Percentiles rank a stretch among this genome's conserved stretches.
These are phyloP conservation scores for Electrona antarctica DNA, from an alignment of 2,113 vertebrate genomes.

Conservation along the genomic window DNA sequence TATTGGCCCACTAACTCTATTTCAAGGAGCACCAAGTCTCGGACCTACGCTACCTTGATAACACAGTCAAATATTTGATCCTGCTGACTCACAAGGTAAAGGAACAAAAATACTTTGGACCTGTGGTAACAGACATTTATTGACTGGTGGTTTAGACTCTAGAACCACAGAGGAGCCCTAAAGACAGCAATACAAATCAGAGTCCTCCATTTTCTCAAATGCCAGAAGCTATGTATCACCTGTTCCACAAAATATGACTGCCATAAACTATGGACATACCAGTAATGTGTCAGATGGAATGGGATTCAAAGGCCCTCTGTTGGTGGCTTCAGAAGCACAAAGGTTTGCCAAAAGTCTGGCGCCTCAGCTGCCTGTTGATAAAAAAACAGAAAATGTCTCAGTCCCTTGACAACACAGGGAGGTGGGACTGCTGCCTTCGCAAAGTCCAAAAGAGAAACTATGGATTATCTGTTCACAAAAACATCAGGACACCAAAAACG, in stretches of 20 bases:
- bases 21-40: slow-evolving; percentile 9
- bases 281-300: slow-evolving; percentile 9
- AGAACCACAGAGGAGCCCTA: slow-evolving; percentile 4
- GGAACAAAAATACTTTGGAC: slow-evolving; percentile 1
- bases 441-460: neutral
- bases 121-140: neutral
- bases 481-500: neutral
- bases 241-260: slow-evolving; percentile 8
- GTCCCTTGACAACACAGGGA: slow-evolving; percentile 8
- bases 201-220: slow-evolving; percentile 4
- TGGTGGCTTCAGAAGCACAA: slow-evolving; percentile 30
- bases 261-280: slow-evolving; percentile 28
- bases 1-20: slow-evolving; percentile 8
- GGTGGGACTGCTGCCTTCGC: slow-evolving; percentile 10
- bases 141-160: neutral
- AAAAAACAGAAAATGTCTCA: slow-evolving; percentile 25
- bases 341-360: slow-evolving; percentile 1
- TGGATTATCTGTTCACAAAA: neutral
- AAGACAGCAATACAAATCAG: slow-evolving; percentile 29
- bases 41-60: slow-evolving; percentile 17
- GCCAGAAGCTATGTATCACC: slow-evolving; percentile 3
- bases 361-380: neutral
- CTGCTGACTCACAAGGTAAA: slow-evolving; percentile 12
- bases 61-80: slow-evolving; percentile 13
- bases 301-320: slow-evolving; percentile 10